Evolutionary conservation across 1,140 invertebrate genomes (phyloP), one percentile per base, ranked within the genome.

Genomic region (Procambarus clarkii): DNA sequence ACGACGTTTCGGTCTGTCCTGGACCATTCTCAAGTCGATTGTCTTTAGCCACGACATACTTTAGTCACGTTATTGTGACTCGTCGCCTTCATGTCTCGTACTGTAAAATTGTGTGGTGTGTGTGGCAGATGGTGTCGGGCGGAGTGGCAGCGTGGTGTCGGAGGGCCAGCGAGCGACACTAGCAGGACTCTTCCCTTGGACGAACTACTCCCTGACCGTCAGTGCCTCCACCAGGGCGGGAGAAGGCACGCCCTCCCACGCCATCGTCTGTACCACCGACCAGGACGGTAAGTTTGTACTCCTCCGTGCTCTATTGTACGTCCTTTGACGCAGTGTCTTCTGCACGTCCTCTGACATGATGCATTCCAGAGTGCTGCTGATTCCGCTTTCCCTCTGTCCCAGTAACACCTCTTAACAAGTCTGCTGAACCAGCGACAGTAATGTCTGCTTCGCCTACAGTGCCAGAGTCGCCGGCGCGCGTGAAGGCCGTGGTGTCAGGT

Each of bases 191-290:
- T 92, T 94, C 85, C 96, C 96, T 86, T 96, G 94, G 93, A 95
- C 95, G 7, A 93, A 95, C 71, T 96, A 96, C 93, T 94, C 93
- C 50, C 91, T 96, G 0, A 95, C 94, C 13, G 94, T 96, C 8
- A 92, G 95, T 9, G 96, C 96, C 93, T 96, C 94, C 88, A 96
- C 96, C 3, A 94, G 94, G 82, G 94, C 94, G 48, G 96, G 96
- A 15, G 94, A 95, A 93, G 96, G 96, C 4, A 95, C 95, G 2
- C 78, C 93, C 71, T 95, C 95, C 92, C 92, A 93, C 18, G 94
- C 95, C 3, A 93, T 95, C 58, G 94, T 94, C 92, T 94, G 95
- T 77, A 93, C 93, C 64, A 95, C 95, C 3, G 93, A 94, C n/a
- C 94, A 95, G 92, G 95, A 95, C 92, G 94, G 95, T 95, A 94